Evolutionary conservation across 2,888 invertebrate genomes (phyloP), one percentile per base, ranked within the genome.

Genomic region (Epinotia nisella): DNA sequence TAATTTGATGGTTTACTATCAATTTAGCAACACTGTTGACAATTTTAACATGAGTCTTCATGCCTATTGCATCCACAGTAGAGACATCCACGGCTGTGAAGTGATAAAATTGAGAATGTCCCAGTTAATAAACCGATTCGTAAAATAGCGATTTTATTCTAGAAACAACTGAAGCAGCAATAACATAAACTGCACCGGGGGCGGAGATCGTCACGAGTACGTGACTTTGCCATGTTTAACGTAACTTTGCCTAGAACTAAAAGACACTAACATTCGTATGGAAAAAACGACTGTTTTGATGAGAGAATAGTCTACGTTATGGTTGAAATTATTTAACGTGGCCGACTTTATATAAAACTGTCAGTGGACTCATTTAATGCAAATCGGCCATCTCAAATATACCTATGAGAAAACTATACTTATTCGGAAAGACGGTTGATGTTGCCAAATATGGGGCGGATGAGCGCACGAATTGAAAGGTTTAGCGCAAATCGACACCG

Each of bases 141-240:
- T 39, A 19, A 60, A 60, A 39, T 39, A 60, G 19, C 11, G 5
- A 24, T 39, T 60, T 60, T 39, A 60, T 60, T 60, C 60, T 60
- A 19, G 39, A 49, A 49, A 61, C 21, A 45, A 49, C 29, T 15
- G 17, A 24, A 24, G 21, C 49, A 41, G 41, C 60, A 29, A 24
- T 24, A 49, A 51, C 29, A 64, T 64, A 51, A 64, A 35, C 64
- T n/a, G 62, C 5, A 64, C 17, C 24, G 65, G 39, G 39, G 65
- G 65, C 65, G 65, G 65, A 3, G 13, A 17, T 55, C 55, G 53
- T 65, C 65, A 65, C 65, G 65, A 55, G 13, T 17, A 13, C 64
- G 64, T 35, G 51, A 62, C 64, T 53, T 7, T 29, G 19, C 17
- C 55, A 53, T 39, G 19, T 64, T 51, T 55, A 65, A 65, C 39